Evolutionary conservation across 1,140 invertebrate species (phyloP).

Genomic region (Cryptotermes secundus): DNA sequence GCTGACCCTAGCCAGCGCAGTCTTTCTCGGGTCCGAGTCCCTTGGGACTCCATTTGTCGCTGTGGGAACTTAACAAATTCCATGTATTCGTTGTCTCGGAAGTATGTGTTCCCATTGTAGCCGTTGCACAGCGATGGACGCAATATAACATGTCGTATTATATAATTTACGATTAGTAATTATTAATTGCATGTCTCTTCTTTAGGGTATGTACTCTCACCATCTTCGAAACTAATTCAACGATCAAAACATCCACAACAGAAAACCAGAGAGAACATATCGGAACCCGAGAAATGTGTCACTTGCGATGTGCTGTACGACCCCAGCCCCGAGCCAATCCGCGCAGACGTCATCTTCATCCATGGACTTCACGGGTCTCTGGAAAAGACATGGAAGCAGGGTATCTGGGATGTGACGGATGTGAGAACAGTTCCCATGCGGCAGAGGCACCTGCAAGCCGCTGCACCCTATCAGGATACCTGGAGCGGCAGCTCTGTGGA

Average conservation of each 20-base stretch:
- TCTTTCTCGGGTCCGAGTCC: too few relatives aligned
- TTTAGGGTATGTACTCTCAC: background rate
- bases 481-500: background rate
- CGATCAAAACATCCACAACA: background rate
- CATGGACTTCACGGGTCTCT: conserved; percentile 59
- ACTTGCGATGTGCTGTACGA: conserved; percentile 48
- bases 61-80: too few relatives aligned
- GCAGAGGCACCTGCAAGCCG: background rate
- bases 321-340: conserved; percentile 44
- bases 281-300: conserved; percentile 44
- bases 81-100: too few relatives aligned
- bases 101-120: too few relatives aligned
- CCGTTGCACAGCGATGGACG: too few relatives aligned
- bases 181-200: background rate
- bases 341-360: conserved; percentile 58
- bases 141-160: too few relatives aligned
- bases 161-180: too few relatives aligned
- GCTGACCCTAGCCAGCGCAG: too few relatives aligned
- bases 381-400: conserved; percentile 59
- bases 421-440: conserved; percentile 1
- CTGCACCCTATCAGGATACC: background rate
- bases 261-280: background rate
- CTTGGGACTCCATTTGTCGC: too few relatives aligned
- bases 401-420: conserved; percentile 34
- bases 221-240: background rate